Conservation (phyloP, 2,113 vertebrate genomes). For the Neofelis nebulosa region DNA sequence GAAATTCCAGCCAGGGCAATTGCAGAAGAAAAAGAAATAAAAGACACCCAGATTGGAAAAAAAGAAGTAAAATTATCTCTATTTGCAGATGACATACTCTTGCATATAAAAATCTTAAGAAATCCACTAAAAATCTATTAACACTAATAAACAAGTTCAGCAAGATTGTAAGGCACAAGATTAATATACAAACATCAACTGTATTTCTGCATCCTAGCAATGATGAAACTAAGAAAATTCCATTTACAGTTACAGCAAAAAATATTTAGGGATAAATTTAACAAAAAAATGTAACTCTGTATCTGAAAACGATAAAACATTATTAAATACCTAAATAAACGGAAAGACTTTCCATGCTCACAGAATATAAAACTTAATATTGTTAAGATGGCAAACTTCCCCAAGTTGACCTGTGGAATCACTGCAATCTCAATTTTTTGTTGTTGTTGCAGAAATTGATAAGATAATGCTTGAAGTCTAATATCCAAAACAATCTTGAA, state of each 20-base stretch:
- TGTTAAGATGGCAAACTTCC: not conserved
- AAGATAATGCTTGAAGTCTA: not conserved
- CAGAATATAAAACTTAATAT: not conserved
- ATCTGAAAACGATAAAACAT: not conserved
- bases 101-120: not conserved
- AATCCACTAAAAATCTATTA: not conserved
- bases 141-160: not conserved
- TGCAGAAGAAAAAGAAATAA: not conserved
- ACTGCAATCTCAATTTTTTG: not conserved
- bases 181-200: not conserved
- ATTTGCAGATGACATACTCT: not conserved
- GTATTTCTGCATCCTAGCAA: not conserved
- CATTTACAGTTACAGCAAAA: not conserved
- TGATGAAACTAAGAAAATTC: not conserved
- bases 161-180: not conserved
- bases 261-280: not conserved
- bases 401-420: not conserved
- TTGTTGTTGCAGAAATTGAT: not conserved
- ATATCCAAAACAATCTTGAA: not conserved
- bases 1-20: not conserved
- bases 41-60: not conserved
- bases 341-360: not conserved
- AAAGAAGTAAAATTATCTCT: not conserved
- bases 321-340: not conserved
- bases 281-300: not conserved